Evolutionary conservation across 2,797 vertebrate genomes (phyloP), one percentile per base, ranked within the genome.

Genomic region (Toxotes lorentzi): DNA sequence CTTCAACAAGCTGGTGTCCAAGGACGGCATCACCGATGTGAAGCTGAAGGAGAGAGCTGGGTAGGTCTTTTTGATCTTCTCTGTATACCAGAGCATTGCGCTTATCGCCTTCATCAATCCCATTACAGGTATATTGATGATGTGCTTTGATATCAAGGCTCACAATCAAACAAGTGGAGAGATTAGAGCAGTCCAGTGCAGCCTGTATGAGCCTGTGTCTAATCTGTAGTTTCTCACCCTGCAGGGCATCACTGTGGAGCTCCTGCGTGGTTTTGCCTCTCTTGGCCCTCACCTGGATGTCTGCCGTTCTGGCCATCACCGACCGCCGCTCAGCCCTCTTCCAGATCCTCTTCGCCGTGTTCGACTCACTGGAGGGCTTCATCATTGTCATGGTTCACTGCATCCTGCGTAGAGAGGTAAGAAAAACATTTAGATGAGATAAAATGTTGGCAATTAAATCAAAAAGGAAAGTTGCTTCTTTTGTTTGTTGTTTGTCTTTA

Each of bases 21-120:
- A 99, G 95, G 98, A 99, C 63, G 98, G 98, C 88, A 99, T 99
- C 94, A 98, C 98, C 3, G 98, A 99, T 82, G 97, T 99, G 94
- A 99, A 99, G 94, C 97, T 99, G 95, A 99, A 99, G 95, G 98
- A 99, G 95, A 96, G 98, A 94, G 98, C 98, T 79, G 98, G 98
- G 98, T 99, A 97, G 93, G 97, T 95, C 88, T 88, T 92, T 91
- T 85, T 80, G 80, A 73, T 88, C 81, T 71, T 47, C 59, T 75
- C 40, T 6, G 4, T 56, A 76, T 70, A 50, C 78, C 32, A 16
- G 47, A 70, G 70, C 54, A 48, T 76, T 67, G 69, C 7, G 61
- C 77, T 89, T 86, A 92, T 91, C 76, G 2, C 71, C 82, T 79
- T 80, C 64, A 87, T 92, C 85, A 71, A 76, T 72, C 63, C 54